phyloP scores from a whole-genome alignment of 2,797 vertebrate species.

The Sebastes minor region DNA sequence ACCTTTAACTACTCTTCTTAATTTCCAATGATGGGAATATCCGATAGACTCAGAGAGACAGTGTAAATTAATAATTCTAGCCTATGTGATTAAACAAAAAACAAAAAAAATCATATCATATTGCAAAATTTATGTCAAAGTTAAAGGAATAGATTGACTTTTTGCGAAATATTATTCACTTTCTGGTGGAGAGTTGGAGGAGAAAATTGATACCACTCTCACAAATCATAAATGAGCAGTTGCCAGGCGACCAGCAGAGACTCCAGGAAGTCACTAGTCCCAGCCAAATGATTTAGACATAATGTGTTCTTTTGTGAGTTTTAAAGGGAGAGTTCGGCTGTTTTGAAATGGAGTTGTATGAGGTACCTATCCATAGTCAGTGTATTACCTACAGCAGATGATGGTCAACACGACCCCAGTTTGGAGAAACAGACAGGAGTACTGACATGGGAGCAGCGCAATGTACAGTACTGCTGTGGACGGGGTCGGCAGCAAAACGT shows the following conservation, averaged over 20 bases:
- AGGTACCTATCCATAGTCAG: no score
- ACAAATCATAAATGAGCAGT: background rate
- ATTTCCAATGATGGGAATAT: background rate
- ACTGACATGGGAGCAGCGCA: no score
- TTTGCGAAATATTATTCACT: background rate
- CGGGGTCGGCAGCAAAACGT: no score
- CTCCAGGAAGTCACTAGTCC: background rate
- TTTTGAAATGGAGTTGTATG: no score
- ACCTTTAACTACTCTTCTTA: no score
- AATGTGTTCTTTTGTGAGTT: background rate
- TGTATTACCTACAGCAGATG: no score
- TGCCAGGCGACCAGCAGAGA: constrained; percentile 2
- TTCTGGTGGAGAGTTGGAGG: background rate
- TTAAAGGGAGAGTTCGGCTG: no score
- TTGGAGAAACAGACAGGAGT: no score
- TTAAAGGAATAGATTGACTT: background rate
- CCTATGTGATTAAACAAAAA: background rate
- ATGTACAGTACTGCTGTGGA: no score
- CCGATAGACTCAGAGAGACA: background rate
- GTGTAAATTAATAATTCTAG: background rate
- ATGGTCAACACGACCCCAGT: fast-evolving
- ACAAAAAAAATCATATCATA: background rate
- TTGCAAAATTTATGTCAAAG: background rate
- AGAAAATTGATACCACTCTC: background rate
- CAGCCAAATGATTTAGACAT: background rate